Evolutionary conservation across 2,113 vertebrate species (phyloP).

Genomic region (Forbesichthys papilliferus): DNA sequence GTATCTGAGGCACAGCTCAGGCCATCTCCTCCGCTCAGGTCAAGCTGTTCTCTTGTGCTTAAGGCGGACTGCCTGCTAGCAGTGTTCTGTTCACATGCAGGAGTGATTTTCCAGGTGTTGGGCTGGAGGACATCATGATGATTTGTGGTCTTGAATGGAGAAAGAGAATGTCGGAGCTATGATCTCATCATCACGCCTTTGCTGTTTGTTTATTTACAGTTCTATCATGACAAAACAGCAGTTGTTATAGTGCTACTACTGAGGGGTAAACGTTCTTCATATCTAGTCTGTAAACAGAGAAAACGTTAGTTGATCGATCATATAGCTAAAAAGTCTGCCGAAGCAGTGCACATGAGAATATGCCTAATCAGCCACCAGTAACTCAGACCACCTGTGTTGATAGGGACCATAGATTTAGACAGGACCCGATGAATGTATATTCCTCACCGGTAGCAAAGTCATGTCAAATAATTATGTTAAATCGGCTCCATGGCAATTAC

Average conservation of each 20-base stretch:
- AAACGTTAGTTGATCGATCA: too few relatives aligned
- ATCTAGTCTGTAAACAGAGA: too few relatives aligned
- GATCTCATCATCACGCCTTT: conserved; percentile 14
- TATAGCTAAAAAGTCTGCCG: too few relatives aligned
- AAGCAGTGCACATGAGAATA: too few relatives aligned
- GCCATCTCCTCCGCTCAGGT: background rate
- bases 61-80: conserved; percentile 8
- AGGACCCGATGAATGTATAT: too few relatives aligned
- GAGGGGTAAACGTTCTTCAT: too few relatives aligned
- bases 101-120: conserved; percentile 48
- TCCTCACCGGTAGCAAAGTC: too few relatives aligned
- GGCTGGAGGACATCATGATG: conserved; percentile 10
- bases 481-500: background rate
- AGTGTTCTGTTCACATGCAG: conserved; percentile 12
- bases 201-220: conserved; percentile 20
- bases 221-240: conserved; percentile 2
- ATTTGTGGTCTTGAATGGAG: conserved; percentile 43
- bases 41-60: conserved; percentile 11
- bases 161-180: conserved; percentile 22
- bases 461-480: too few relatives aligned
- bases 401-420: too few relatives aligned
- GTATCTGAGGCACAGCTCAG: conserved; percentile 13
- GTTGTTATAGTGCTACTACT: too few relatives aligned
- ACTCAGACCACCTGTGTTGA: too few relatives aligned
- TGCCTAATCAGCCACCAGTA: too few relatives aligned